A percentile compares a stretch with the other conserved stretches of the same genome.
phyloP scores from a whole-genome alignment of 1,140 invertebrate species.

The Tetramorium simillimum region DNA sequence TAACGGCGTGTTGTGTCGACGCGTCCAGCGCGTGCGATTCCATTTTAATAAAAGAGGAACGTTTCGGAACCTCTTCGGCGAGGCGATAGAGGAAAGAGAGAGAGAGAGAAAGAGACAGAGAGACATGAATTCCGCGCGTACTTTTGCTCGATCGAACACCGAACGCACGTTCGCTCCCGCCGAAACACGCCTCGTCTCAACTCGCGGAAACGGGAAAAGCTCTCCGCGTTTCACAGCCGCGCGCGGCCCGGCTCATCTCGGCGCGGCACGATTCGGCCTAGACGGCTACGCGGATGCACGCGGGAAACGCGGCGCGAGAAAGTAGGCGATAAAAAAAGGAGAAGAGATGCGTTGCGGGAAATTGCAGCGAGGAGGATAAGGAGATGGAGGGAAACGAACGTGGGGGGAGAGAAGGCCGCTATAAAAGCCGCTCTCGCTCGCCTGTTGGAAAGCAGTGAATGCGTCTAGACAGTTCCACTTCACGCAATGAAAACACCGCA shows the following conservation, averaged over 20 bases:
- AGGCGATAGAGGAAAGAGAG: not conserved
- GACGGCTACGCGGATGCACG: conserved; percentile 19
- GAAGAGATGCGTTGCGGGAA: conserved; percentile 59
- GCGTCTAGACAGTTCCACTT: conserved; percentile 76
- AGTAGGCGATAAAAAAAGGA: conserved; percentile 50
- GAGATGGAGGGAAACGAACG: not conserved
- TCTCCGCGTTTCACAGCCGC: not conserved
- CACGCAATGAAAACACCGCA: conserved; percentile 72
- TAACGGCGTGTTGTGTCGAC: conserved; percentile 19
- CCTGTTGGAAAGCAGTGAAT: conserved; percentile 68
- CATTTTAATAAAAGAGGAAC: conserved; percentile 54
- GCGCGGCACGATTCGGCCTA: conserved; percentile 19
- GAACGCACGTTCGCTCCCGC: not conserved
- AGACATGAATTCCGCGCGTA: conserved; percentile 43
- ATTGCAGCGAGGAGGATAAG: conserved; percentile 47
- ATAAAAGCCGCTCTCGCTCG: conserved; percentile 66
- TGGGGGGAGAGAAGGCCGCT: not conserved
- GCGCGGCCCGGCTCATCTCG: conserved; percentile 8
- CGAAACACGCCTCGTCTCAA: conserved; percentile 33
- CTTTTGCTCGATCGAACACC: conserved; percentile 23
- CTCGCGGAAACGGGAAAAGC: conserved; percentile 1
- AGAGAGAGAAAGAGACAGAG: no score
- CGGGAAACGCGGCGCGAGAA: conserved; percentile 35
- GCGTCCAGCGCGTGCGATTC: conserved; percentile 15
- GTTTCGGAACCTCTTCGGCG: not conserved